Evolutionary conservation across 1,140 invertebrate species (phyloP).

Genomic region (Leptoteleia sp.): DNA sequence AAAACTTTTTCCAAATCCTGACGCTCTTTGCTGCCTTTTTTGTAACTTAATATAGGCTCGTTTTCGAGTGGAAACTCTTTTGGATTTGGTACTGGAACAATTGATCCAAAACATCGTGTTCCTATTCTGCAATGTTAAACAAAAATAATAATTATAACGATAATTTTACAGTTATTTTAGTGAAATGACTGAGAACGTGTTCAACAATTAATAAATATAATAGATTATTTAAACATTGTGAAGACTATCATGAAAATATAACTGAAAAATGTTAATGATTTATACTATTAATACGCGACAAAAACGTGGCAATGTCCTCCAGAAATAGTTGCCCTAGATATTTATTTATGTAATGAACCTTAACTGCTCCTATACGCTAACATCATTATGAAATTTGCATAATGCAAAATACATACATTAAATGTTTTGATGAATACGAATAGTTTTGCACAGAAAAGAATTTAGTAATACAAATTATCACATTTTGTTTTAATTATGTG

Average conservation of each 20-base stretch:
- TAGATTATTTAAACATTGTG: no score
- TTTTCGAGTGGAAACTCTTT: slow-evolving; percentile 88
- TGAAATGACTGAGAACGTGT: no score
- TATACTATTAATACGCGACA: slow-evolving; percentile 38
- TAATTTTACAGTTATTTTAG: no score
- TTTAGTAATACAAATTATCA: no score
- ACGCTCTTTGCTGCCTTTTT: slow-evolving; percentile 91
- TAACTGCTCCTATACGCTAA: slow-evolving; percentile 39
- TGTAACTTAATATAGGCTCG: slow-evolving; percentile 91
- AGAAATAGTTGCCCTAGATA: slow-evolving; percentile 58
- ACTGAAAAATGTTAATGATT: slow-evolving; percentile 14
- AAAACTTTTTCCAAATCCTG: slow-evolving; percentile 88
- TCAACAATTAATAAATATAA: no score
- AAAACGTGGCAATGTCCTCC: slow-evolving; percentile 42
- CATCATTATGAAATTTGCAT: slow-evolving; percentile 43
- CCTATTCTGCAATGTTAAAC: no score
- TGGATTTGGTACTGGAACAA: slow-evolving; percentile 84
- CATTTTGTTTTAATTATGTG: no score
- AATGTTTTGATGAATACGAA: no score
- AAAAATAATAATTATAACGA: no score
- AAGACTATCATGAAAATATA: slow-evolving; percentile 1
- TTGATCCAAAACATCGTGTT: slow-evolving; percentile 82
- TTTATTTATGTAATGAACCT: slow-evolving; percentile 49
- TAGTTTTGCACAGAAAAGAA: no score
- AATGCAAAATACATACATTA: no score